phyloP scores from a whole-genome alignment of 1,140 invertebrate species.

The Cotesia glomerata region DNA sequence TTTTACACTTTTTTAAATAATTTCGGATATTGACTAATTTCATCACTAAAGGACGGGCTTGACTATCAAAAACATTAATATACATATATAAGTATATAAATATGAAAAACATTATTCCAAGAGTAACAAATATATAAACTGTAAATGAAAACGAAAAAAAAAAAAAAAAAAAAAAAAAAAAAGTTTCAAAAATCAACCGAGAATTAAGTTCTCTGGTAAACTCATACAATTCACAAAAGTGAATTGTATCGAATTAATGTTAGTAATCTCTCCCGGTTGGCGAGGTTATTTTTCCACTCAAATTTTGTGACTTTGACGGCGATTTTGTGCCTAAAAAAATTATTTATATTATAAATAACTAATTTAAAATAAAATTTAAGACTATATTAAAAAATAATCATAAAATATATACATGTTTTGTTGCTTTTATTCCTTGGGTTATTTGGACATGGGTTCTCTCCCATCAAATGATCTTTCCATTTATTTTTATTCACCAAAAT shows the following conservation, averaged over 20 bases:
- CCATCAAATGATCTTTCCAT: constrained; percentile 75
- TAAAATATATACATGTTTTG: constrained; percentile 49
- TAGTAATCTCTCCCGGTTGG: constrained; percentile 57
- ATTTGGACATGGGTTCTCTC: constrained; percentile 63
- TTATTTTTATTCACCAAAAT: constrained; percentile 54
- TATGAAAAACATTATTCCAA: constrained; percentile 49
- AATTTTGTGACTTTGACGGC: constrained; percentile 54
- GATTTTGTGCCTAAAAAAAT: constrained; percentile 54
- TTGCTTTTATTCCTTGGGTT: constrained; percentile 61
- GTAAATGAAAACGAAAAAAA: constrained; percentile 37
- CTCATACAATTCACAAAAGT: constrained; percentile 27
- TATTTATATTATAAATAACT: not conserved
- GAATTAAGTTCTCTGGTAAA: constrained; percentile 36
- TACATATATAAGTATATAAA: constrained; percentile 46
- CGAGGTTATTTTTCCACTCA: constrained; percentile 54
- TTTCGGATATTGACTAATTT: constrained; percentile 34
- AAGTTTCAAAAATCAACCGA: constrained; percentile 12
- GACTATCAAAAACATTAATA: constrained; percentile 51
- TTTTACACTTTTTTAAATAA: constrained; percentile 35
- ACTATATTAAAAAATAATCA: not conserved
- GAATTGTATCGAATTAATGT: constrained; percentile 34
- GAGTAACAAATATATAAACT: constrained; percentile 51
- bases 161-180: constrained; percentile 41
- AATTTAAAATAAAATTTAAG: not conserved
- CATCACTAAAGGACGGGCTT: constrained; percentile 53